phyloP scores from a whole-genome alignment of 2,113 vertebrate genomes.

The Pseudorasbora parva region DNA sequence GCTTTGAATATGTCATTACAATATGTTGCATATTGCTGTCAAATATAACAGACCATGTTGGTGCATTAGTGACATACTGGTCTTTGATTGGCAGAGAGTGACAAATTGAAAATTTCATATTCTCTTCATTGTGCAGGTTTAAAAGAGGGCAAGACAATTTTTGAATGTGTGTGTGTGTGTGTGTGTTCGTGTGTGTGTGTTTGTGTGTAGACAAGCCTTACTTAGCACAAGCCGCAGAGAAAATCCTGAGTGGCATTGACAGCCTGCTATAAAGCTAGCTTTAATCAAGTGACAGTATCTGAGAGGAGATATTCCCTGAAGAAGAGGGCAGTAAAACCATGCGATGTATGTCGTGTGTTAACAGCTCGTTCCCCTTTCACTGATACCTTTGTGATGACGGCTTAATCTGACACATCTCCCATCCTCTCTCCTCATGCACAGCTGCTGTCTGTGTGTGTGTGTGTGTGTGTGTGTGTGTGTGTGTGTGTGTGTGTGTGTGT shows the following conservation, averaged over 20 bases:
- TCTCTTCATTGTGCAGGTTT: constrained; percentile 12
- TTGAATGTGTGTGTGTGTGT: constrained; percentile 10
- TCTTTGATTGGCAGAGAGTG: neutral
- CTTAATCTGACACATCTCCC: constrained; percentile 31
- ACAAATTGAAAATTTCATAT: constrained; percentile 31
- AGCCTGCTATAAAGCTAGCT: constrained; percentile 13
- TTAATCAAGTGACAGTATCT: constrained; percentile 37
- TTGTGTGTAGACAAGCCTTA: neutral
- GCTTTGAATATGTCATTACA: constrained; percentile 31
- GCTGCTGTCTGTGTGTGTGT: constrained; percentile 7
- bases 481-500: too few relatives aligned
- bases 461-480: too few relatives aligned
- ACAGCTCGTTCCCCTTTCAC: constrained; percentile 16
- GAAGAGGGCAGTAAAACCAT: constrained; percentile 9
- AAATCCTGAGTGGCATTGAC: constrained; percentile 18
- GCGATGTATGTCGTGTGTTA: constrained; percentile 7
- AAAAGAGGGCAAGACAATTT: constrained; percentile 14
- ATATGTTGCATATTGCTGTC: neutral
- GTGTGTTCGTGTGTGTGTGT: neutral
- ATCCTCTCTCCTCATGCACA: neutral
- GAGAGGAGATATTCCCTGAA: constrained; percentile 29
- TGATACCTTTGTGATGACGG: constrained; percentile 16
- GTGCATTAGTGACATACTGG: neutral
- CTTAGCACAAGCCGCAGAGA: neutral
- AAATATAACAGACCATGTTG: constrained; percentile 7